Conservation (phyloP, 37 sponge, comb jelly and placozoan species). For the Eunapius fragilis region DNA sequence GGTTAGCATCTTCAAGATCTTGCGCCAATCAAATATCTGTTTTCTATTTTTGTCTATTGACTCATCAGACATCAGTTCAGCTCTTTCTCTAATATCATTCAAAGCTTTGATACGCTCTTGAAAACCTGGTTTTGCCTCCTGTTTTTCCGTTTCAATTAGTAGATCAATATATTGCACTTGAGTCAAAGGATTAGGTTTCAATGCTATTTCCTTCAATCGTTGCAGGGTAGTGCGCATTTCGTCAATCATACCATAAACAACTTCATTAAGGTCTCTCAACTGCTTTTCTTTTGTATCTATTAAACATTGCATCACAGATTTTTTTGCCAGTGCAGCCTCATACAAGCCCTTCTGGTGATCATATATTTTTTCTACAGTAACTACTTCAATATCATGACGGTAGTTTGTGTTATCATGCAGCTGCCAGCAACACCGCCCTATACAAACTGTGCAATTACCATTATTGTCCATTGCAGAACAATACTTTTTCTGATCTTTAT, state of each 20-base stretch:
- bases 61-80: too few relatives aligned
- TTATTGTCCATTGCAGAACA: constrained; percentile 70
- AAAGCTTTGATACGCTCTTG: constrained; percentile 20
- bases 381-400: constrained; percentile 26
- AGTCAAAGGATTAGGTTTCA: constrained; percentile 63
- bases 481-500: constrained; percentile 53
- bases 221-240: constrained; percentile 15
- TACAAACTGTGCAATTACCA: constrained; percentile 51
- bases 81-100: too few relatives aligned
- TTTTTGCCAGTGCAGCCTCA: constrained; percentile 20
- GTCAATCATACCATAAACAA: constrained; percentile 5
- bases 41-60: too few relatives aligned
- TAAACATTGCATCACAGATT: constrained; percentile 19
- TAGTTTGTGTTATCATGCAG: constrained; percentile 61
- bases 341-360: constrained; percentile 38
- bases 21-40: too few relatives aligned
- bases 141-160: constrained; percentile 69
- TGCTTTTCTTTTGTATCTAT: constrained; percentile 23
- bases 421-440: constrained; percentile 58
- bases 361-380: constrained; percentile 35
- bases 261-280: background rate
- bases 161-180: constrained; percentile 78
- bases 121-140: constrained; percentile 46
- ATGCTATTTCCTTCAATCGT: constrained; percentile 66
- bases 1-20: too few relatives aligned